These are phyloP conservation scores for Cathartes aura DNA, from an alignment of 2,113 vertebrate genomes.

Conservation along the genomic window DNA sequence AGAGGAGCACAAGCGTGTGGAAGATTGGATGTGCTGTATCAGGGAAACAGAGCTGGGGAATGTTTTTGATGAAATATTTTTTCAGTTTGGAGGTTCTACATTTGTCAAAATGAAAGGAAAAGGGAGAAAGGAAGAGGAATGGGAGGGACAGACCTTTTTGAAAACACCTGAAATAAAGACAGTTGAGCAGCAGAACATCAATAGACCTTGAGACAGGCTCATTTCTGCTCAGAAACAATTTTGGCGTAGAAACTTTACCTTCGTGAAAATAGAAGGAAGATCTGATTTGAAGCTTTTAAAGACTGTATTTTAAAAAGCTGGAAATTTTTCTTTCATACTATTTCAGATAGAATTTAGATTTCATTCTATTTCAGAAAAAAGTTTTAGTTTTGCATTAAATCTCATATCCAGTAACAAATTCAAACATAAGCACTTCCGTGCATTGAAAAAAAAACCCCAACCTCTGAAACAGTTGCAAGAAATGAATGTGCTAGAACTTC, in stretches of 20 bases:
- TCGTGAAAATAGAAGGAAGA: background rate
- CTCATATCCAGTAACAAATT: background rate
- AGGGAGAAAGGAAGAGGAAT: background rate
- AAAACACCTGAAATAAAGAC: background rate
- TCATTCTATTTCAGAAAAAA: background rate
- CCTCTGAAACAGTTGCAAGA: background rate
- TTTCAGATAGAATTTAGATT: background rate
- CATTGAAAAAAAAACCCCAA: background rate
- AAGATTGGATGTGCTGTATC: rapidly evolving
- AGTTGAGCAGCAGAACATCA: background rate
- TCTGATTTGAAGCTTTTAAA: background rate
- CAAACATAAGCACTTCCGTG: background rate
- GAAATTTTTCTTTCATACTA: rapidly evolving
- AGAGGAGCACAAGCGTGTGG: rapidly evolving
- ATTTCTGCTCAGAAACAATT: background rate
- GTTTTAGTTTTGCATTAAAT: background rate
- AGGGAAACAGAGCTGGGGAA: background rate
- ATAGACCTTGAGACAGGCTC: background rate
- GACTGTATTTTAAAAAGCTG: background rate
- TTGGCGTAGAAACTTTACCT: background rate
- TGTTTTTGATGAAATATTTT: background rate
- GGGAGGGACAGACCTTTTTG: background rate
- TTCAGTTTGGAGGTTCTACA: background rate
- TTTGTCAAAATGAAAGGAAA: background rate
- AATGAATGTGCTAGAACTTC: background rate